Evolutionary conservation across 1,140 invertebrate genomes (phyloP).

Genomic region (Paracyclopina nana): DNA sequence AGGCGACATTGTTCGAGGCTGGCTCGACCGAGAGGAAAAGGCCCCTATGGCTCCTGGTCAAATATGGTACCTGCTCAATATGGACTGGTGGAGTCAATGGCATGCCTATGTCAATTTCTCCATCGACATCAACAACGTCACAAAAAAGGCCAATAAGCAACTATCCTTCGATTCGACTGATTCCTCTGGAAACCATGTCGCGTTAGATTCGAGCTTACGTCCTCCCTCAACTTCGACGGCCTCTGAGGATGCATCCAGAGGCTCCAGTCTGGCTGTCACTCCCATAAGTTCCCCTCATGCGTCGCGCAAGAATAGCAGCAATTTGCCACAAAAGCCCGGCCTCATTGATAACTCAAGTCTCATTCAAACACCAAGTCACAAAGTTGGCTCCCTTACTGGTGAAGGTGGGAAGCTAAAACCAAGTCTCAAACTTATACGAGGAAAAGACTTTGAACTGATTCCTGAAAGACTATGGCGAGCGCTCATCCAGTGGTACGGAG

Average conservation of each 20-base stretch:
- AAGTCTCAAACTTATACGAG: constrained; percentile 43
- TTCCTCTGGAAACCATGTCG: too few species aligned
- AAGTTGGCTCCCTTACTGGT: constrained; percentile 44
- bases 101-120: constrained; percentile 38
- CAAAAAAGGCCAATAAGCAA: constrained; percentile 17
- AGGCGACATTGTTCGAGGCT: constrained; percentile 52
- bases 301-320: constrained; percentile 18
- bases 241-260: constrained; percentile 4
- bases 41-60: constrained; percentile 51
- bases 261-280: constrained; percentile 13
- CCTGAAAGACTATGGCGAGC: constrained; percentile 67
- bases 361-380: constrained; percentile 32
- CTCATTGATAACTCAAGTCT: constrained; percentile 54
- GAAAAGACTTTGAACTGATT: constrained; percentile 57
- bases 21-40: constrained; percentile 50
- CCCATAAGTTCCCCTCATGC: constrained; percentile 17
- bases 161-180: constrained; percentile 18
- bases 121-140: constrained; percentile 14
- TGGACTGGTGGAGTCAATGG: constrained; percentile 66
- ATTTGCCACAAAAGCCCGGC: constrained; percentile 35
- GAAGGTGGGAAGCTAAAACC: constrained; percentile 58
- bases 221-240: neutral
- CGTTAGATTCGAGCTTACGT: constrained; percentile 15
- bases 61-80: constrained; percentile 63
- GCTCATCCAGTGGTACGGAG: constrained; percentile 61